These are phyloP conservation scores for Mastomys natalensis DNA, from an alignment of 2,113 vertebrate genomes.

Conservation along the genomic window DNA sequence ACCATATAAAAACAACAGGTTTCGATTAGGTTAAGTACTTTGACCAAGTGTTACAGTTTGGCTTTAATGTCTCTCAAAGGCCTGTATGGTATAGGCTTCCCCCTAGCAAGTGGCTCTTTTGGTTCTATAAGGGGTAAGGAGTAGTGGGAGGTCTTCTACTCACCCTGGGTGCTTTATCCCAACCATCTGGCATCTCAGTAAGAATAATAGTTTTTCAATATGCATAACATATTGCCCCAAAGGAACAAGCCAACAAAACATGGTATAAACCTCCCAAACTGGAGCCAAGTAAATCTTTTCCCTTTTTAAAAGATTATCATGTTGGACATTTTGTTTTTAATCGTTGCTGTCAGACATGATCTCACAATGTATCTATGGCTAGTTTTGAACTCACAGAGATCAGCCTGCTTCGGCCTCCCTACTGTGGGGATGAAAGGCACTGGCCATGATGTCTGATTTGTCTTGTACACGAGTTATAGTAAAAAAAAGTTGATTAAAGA, in stretches of 20 bases:
- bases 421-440: not conserved
- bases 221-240: not conserved
- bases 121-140: not conserved
- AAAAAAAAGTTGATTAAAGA: not conserved
- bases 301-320: not conserved
- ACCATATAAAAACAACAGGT: not conserved
- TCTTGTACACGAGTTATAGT: not conserved
- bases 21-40: not conserved
- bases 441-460: not conserved
- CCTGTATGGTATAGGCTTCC: not conserved
- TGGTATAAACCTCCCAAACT: not conserved
- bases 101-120: not conserved
- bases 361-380: not conserved
- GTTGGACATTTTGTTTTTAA: not conserved
- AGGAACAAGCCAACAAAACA: not conserved
- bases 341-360: not conserved
- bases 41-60: not conserved
- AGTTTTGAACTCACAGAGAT: not conserved
- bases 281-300: not conserved
- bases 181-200: not conserved
- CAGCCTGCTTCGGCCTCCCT: not conserved
- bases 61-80: not conserved
- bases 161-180: not conserved
- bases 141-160: not conserved
- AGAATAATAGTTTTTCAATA: not conserved